Evolutionary conservation across 2,888 invertebrate genomes (phyloP).

Genomic region (Anarsia innoxiella): DNA sequence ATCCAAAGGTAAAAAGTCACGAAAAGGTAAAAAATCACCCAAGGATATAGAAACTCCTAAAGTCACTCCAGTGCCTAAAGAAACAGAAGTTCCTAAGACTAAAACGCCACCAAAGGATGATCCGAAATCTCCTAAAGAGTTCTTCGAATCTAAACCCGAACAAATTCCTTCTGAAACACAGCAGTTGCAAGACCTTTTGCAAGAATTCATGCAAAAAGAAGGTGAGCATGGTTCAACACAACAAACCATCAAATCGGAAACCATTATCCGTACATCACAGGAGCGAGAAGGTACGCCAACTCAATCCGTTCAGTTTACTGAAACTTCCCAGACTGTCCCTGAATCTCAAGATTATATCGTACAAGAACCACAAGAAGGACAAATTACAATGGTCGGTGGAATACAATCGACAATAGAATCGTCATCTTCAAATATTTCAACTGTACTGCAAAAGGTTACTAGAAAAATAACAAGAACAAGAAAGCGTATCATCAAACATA

Average conservation of each 20-base stretch:
- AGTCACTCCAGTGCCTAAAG: constrained; percentile 16
- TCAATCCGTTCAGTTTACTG: constrained; percentile 27
- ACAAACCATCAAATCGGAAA: constrained; percentile 19
- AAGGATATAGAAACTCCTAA: constrained; percentile 15
- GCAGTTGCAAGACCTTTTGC: constrained; percentile 31
- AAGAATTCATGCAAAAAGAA: constrained; percentile 46
- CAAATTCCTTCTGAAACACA: constrained; percentile 22
- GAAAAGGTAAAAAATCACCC: constrained; percentile 18
- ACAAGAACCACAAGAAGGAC: constrained; percentile 38
- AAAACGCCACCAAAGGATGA: not conserved
- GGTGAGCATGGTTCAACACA: constrained; percentile 22
- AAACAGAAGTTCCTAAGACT: constrained; percentile 4
- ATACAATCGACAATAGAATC: constrained; percentile 32
- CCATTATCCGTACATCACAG: constrained; percentile 18
- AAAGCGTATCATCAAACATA: constrained; percentile 82
- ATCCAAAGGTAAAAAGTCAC: not conserved
- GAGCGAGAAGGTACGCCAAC: constrained; percentile 30
- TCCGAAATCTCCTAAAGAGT: constrained; percentile 10
- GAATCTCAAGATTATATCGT: constrained; percentile 29
- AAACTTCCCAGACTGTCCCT: constrained; percentile 28
- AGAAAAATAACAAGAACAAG: constrained; percentile 83
- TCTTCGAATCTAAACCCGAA: not conserved
- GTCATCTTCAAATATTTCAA: constrained; percentile 53
- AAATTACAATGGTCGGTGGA: constrained; percentile 26
- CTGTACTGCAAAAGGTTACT: constrained; percentile 86